These are phyloP conservation scores for Pseudachorutes palmiensis DNA, from an alignment of 1,140 invertebrate genomes.

Conservation along the genomic window DNA sequence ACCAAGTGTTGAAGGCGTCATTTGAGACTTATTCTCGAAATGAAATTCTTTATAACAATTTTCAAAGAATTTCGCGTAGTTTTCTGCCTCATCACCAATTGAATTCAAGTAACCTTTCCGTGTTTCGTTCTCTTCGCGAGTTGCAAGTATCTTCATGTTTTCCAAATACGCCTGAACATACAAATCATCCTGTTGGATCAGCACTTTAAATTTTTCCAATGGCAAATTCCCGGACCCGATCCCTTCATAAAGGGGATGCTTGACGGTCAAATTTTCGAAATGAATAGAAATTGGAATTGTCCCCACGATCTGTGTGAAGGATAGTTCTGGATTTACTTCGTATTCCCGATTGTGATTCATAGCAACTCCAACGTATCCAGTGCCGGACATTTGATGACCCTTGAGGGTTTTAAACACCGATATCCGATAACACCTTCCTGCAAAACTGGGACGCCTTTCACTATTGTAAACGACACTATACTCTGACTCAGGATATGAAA, in stretches of 20 bases:
- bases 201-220: conserved; percentile 11
- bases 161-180: conserved; percentile 18
- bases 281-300: not conserved
- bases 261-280: not conserved
- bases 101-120: not conserved
- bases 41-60: conserved; percentile 5
- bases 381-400: no score
- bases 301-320: not conserved
- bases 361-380: no score
- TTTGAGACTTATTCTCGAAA: not conserved
- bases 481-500: no score
- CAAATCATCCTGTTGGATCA: conserved; percentile 19
- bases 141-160: conserved; percentile 4
- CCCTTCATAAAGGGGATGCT: conserved; percentile 3
- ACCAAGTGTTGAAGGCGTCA: conserved; percentile 4
- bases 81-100: not conserved
- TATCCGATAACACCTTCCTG: no score
- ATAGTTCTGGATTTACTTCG: not conserved
- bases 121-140: not conserved
- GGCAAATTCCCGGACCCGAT: conserved; percentile 9
- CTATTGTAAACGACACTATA: no score
- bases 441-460: no score
- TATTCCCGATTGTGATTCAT: no score
- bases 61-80: conserved; percentile 1
- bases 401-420: no score